These are phyloP conservation scores for Petrocephalus schoutedeni DNA, from an alignment of 2,797 vertebrate species.

Conservation along the genomic window DNA sequence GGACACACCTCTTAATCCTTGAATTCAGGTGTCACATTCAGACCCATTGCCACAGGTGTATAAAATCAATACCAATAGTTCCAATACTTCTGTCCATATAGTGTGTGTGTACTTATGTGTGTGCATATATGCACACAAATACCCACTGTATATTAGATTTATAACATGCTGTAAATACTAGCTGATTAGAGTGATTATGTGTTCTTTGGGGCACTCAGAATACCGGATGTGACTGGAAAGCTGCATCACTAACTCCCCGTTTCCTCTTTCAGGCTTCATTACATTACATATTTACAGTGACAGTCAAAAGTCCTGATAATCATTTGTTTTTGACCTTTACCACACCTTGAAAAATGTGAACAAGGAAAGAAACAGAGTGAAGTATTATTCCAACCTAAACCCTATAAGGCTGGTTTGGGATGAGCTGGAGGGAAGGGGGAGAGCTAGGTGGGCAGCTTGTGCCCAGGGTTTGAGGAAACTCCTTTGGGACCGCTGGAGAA, in stretches of 20 bases:
- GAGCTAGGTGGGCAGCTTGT: not conserved
- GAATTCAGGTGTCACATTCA: not conserved
- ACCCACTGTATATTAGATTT: not conserved
- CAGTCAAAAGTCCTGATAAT: not conserved
- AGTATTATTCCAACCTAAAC: not conserved
- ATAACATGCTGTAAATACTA: not conserved
- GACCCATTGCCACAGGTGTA: not conserved
- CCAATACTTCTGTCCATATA: too few species aligned
- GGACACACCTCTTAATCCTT: not conserved
- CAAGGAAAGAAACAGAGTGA: not conserved
- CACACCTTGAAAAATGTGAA: not conserved
- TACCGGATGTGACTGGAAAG: not conserved
- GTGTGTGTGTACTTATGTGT: not conserved
- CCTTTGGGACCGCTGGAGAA: too few species aligned
- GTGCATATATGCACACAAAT: not conserved
- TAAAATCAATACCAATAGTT: not conserved
- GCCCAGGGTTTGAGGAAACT: not conserved
- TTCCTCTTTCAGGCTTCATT: not conserved
- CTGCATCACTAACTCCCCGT: not conserved
- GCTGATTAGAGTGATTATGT: not conserved
- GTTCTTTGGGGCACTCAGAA: not conserved
- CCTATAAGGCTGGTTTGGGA: not conserved
- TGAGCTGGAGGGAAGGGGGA: not conserved
- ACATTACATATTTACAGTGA: not conserved
- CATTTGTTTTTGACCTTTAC: not conserved